Evolutionary conservation across 2,113 vertebrate species (phyloP), one percentile per base, ranked within the genome.

Genomic region (Cochlearius cochlearius): DNA sequence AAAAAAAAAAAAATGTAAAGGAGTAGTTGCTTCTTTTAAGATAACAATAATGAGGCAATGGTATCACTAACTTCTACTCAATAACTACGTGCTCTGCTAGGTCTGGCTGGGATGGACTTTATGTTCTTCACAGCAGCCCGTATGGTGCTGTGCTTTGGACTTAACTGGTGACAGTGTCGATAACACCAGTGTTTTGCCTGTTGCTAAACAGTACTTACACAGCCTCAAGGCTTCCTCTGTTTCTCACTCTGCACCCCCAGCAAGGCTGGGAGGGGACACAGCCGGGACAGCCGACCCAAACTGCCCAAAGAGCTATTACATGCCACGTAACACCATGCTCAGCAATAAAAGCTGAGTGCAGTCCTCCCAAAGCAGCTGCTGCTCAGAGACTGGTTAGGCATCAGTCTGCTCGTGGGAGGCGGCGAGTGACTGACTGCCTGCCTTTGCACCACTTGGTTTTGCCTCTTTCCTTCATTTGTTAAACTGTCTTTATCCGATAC

Each of bases 271-370:
- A 83, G 9, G 17, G 22, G 26, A 29, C 45, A 36, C 18, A 38
- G 34, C 8, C 71, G 82, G 25, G 27, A 39, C 20, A 78, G 60
- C 13, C 1, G 0, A 34, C 9, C 13, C 6, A 1, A 53, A 53
- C 7, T 12, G 25, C 13, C 18, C 56, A 43, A 43, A 60, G 27
- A 26, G 23, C 8, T 43, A 19, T 11, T 43, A 21, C 53, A 49
- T 14, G 36, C 49, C 58, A 47, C 3, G 1, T 12, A 77, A 36
- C 3, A 0, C 12, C 29, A 45, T 3, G 6, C 13, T 41, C 25
- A 43, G 30, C 47, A 52, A 27, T 39, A 32, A 36, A 58, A 17
- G 19, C 18, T 47, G 21, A 58, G 14, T 10, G 26, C 26, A 59
- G 27, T 13, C 38, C 25, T 86, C 30, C 50, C 15, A 26, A 64